Evolutionary conservation across 2,888 invertebrate species (phyloP).

Genomic region (Platyscelio sp.): DNA sequence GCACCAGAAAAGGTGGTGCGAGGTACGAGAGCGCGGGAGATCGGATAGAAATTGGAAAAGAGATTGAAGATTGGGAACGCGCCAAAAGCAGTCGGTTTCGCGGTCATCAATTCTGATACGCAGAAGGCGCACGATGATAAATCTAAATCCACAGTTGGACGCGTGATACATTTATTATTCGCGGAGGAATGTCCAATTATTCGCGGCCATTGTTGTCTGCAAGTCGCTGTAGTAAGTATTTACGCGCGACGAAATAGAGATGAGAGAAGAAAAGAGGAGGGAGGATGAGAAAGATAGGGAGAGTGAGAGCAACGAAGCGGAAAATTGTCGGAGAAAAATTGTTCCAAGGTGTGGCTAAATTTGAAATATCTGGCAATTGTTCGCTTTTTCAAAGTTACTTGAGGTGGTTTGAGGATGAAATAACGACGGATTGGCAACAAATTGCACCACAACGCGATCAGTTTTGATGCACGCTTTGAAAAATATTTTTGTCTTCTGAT

Average conservation of each 20-base stretch:
- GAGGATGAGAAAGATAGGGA: not conserved
- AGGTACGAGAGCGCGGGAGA: no score
- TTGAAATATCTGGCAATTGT: constrained; percentile 45
- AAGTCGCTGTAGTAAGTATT: constrained; percentile 2
- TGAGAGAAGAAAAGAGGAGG: not conserved
- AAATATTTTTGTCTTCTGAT: constrained; percentile 28
- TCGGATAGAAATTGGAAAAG: constrained; percentile 41
- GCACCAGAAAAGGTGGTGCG: no score
- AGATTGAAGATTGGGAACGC: constrained; percentile 38
- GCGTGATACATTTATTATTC: constrained; percentile 58
- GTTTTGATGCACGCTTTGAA: constrained; percentile 31
- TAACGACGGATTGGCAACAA: constrained; percentile 33
- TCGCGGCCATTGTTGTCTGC: constrained; percentile 53
- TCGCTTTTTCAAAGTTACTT: constrained; percentile 42
- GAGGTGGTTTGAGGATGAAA: not conserved
- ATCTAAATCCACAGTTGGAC: constrained; percentile 42
- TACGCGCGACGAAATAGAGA: no score
- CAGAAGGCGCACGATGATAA: constrained; percentile 38
- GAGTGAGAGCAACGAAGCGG: not conserved
- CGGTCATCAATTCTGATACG: constrained; percentile 66
- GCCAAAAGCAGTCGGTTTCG: constrained; percentile 29
- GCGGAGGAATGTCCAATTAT: constrained; percentile 61
- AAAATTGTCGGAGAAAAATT: constrained; percentile 36
- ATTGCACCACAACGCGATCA: constrained; percentile 7
- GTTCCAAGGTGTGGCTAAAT: constrained; percentile 15